A percentile compares a stretch with the other conserved stretches of the same genome.
Conservation (phyloP, 2,888 invertebrate genomes). For the Cheiracanthium punctorium region DNA sequence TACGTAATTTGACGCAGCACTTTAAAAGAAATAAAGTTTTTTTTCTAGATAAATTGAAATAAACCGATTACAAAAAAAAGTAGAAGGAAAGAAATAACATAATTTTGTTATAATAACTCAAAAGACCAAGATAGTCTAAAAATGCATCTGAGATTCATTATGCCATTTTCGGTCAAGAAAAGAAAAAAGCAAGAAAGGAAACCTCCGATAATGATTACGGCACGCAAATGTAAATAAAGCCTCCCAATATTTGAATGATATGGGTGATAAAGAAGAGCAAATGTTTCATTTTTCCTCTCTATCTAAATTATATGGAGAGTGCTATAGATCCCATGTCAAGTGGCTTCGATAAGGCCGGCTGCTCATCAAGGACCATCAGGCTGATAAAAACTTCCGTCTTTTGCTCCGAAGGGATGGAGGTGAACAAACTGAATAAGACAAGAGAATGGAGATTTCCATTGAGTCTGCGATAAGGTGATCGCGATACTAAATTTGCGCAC, state of each 20-base stretch:
- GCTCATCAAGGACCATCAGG: slow-evolving; percentile 13
- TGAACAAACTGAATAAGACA: slow-evolving; percentile 40
- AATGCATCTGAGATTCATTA: no score
- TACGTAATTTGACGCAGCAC: no score
- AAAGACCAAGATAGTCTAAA: no score
- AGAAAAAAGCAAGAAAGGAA: no score
- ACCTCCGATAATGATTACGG: not conserved
- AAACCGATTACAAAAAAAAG: no score
- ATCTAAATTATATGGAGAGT: slow-evolving; percentile 3
- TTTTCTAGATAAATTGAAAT: no score
- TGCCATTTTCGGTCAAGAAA: no score
- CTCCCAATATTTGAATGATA: slow-evolving; percentile 25
- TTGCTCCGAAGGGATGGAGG: slow-evolving; percentile 20
- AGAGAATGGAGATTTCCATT: no score
- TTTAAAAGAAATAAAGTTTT: no score
- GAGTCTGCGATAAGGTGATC: not conserved
- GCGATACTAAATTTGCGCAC: not conserved
- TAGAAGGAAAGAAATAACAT: no score
- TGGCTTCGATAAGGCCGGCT: not conserved
- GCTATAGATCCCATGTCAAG: slow-evolving; percentile 27
- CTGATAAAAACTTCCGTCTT: slow-evolving; percentile 12
- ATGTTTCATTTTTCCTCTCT: slow-evolving; percentile 39
- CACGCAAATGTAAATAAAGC: not conserved
- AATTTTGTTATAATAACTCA: no score
- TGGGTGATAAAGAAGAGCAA: slow-evolving; percentile 33